phyloP scores from a whole-genome alignment of 2,797 vertebrate genomes.

The Prunella strophiata region DNA sequence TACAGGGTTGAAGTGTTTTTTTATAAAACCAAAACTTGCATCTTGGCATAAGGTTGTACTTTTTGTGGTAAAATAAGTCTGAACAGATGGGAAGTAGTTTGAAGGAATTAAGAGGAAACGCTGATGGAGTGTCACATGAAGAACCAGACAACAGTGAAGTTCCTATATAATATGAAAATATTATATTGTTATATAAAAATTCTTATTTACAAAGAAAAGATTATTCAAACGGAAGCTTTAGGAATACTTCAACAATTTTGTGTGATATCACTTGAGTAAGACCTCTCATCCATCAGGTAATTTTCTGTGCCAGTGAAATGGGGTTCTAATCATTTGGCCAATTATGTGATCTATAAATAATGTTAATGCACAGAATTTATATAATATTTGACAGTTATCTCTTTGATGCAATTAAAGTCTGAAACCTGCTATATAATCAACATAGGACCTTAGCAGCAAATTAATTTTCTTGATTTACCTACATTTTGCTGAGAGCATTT shows the following conservation, averaged over 20 bases:
- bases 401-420: not conserved
- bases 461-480: not conserved
- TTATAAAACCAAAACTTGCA: not conserved
- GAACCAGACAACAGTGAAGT: not conserved
- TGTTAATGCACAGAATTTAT: not conserved
- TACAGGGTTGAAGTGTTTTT: not conserved
- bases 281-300: not conserved
- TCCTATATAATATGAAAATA: not conserved
- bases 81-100: conserved; percentile 7
- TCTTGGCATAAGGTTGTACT: conserved; percentile 10
- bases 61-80: not conserved
- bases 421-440: not conserved
- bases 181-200: not conserved
- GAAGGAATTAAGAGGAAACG: not conserved
- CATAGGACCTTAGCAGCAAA: not conserved
- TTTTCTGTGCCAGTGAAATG: not conserved
- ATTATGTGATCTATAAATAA: not conserved
- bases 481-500: not conserved
- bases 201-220: not conserved
- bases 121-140: not conserved
- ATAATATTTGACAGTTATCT: not conserved
- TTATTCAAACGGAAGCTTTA: not conserved
- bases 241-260: not conserved
- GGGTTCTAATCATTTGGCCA: not conserved
- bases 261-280: not conserved